phyloP scores from a whole-genome alignment of 2,888 invertebrate genomes.

The Callimorpha dominula region DNA sequence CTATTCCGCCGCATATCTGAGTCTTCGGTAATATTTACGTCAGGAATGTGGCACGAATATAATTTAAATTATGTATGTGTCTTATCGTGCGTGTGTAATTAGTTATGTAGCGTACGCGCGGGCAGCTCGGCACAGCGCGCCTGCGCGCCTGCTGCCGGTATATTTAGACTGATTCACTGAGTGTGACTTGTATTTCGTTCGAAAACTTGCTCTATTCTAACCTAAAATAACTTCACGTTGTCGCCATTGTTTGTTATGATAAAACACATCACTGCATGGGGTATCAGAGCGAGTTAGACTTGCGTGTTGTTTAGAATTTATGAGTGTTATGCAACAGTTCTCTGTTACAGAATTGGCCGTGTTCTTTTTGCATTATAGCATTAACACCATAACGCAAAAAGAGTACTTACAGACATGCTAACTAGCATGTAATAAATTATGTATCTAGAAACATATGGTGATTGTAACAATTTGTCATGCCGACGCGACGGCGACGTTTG shows the following conservation, averaged over 20 bases:
- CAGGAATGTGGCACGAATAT: conserved; percentile 64
- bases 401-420: no score
- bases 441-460: conserved; percentile 1
- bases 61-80: conserved; percentile 67
- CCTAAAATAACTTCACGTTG: conserved; percentile 61
- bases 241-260: conserved; percentile 40
- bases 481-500: no score
- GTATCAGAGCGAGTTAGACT: conserved; percentile 25
- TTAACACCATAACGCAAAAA: neutral
- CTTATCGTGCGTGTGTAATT: conserved; percentile 77
- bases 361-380: neutral
- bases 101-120: conserved; percentile 73
- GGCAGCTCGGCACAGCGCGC: conserved; percentile 70
- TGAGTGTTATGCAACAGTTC: neutral
- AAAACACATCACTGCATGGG: conserved; percentile 43
- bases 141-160: conserved; percentile 78
- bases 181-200: conserved; percentile 73
- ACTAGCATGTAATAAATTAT: neutral
- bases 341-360: neutral
- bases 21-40: conserved; percentile 60
- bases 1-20: conserved; percentile 78
- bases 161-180: conserved; percentile 83
- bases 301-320: conserved; percentile 7
- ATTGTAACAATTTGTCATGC: neutral
- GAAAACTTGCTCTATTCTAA: conserved; percentile 65